Evolutionary conservation across 2,797 vertebrate species (phyloP).

Genomic region (Protonibea diacanthus): DNA sequence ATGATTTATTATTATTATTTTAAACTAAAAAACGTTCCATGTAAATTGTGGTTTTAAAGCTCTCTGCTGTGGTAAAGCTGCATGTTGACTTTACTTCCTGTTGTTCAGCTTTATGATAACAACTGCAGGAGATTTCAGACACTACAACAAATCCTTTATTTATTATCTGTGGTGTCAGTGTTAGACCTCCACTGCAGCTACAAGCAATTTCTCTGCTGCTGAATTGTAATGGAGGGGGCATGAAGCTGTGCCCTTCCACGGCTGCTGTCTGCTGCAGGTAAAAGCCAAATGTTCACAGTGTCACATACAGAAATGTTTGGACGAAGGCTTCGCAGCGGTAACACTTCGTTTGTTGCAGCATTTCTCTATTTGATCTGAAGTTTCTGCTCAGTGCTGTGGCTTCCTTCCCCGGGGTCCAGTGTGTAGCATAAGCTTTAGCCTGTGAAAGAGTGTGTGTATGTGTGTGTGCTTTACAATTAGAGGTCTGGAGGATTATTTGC

Average conservation of each 20-base stretch:
- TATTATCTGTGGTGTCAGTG: slow-evolving; percentile 2
- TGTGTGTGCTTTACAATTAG: background rate
- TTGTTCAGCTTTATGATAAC: background rate
- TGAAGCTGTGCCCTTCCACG: background rate
- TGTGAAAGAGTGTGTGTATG: background rate
- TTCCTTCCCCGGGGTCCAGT: background rate
- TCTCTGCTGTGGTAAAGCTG: background rate
- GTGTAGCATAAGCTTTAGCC: background rate
- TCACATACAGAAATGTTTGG: slow-evolving; percentile 14
- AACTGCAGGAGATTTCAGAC: background rate
- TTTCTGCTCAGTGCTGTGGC: background rate
- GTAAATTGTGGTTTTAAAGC: no score
- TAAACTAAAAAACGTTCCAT: no score
- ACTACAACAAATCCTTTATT: slow-evolving; percentile 7
- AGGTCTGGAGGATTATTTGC: slow-evolving; percentile 18
- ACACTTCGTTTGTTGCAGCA: no score
- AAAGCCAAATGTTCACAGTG: slow-evolving; percentile 13
- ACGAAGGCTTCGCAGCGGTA: background rate
- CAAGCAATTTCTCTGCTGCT: slow-evolving; percentile 2
- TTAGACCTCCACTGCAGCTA: slow-evolving; percentile 8
- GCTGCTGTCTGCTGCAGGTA: background rate
- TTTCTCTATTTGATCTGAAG: background rate
- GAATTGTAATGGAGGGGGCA: background rate
- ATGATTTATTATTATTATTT: no score
- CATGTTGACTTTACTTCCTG: background rate